Conservation (phyloP, 2,888 invertebrate genomes). For the Trissoscelio sp. region DNA sequence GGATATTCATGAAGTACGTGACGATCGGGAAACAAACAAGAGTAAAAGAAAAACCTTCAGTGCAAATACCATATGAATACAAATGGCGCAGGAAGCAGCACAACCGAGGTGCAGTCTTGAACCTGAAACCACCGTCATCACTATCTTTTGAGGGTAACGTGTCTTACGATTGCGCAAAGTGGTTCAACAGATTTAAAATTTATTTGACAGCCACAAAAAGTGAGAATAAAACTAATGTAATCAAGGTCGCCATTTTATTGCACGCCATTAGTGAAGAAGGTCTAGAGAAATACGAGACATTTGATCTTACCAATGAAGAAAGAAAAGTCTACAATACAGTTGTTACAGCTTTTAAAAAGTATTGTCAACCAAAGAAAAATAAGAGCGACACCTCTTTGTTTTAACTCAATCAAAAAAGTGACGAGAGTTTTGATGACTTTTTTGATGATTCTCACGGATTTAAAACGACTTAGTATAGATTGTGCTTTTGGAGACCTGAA, state of each 20-base stretch:
- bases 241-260: constrained; percentile 72
- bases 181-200: background rate
- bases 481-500: constrained; percentile 69
- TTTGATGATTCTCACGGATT: constrained; percentile 69
- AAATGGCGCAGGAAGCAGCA: too few relatives aligned
- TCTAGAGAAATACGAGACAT: constrained; percentile 71
- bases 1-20: too few relatives aligned
- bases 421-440: constrained; percentile 68
- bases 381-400: constrained; percentile 69
- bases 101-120: too few relatives aligned
- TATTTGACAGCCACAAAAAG: constrained; percentile 32
- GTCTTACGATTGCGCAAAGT: background rate
- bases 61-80: too few relatives aligned
- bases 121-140: background rate
- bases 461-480: constrained; percentile 64
- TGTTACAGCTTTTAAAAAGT: constrained; percentile 61
- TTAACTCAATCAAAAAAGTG: constrained; percentile 50
- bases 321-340: background rate
- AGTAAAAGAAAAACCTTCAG: too few relatives aligned
- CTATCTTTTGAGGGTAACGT: background rate
- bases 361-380: constrained; percentile 57
- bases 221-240: constrained; percentile 59
- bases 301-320: constrained; percentile 61
- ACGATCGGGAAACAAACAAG: too few relatives aligned
- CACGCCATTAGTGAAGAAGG: constrained; percentile 70